Base-by-base conservation (phyloP, 2,797 vertebrate genomes). In the Argyrosomus regius region DNA sequence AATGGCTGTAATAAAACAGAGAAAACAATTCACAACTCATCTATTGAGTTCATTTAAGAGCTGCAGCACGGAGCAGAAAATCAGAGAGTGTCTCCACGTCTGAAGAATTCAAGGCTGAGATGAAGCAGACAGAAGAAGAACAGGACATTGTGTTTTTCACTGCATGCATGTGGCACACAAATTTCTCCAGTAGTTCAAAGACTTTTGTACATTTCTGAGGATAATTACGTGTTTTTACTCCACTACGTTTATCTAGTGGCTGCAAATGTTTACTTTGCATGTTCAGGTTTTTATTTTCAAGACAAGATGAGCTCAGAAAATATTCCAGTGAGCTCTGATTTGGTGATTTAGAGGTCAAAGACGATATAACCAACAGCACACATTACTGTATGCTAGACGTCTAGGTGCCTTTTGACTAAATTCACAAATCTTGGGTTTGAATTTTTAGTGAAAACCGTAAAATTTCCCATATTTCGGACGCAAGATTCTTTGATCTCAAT, bases 11-110 rank as follows among this genome's bases (percentile, higher is more conserved):
- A 81, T 72, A 66, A 86, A 53, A 75, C 52, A 31, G 75, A 45
- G 58, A 78, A 75, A 76, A 86, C 66, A 62, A 60, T 52, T 20
- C 81, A 63, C 81, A 75, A 75, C 82, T 88, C 77, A 72, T 84
- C 56, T 1, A 17, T 58, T 81, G 63, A 26, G 14, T 31, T 56
- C 45, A 8, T 57, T 71, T 9, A 45, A 3, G 45, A 50, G 1
- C 65, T 9, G 18, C 46, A 5, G 22, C 0, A 5, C 22, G 1
- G 28, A 16, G 46, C 22, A 56, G 52, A 68, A n/a, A 70, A 52
- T n/a, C 62, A 72, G 35, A 26, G 17, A 48, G 41, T 1, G 35
- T 39, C 35, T 39, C 35, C 49, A 18, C 1, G 57, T 53, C 65
- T 60, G 56, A 35, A 64, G 49, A 31, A 17, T 58, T 65, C 10